Base-by-base conservation (phyloP, 2,797 vertebrate species). In the Sparidentex hasta region DNA sequence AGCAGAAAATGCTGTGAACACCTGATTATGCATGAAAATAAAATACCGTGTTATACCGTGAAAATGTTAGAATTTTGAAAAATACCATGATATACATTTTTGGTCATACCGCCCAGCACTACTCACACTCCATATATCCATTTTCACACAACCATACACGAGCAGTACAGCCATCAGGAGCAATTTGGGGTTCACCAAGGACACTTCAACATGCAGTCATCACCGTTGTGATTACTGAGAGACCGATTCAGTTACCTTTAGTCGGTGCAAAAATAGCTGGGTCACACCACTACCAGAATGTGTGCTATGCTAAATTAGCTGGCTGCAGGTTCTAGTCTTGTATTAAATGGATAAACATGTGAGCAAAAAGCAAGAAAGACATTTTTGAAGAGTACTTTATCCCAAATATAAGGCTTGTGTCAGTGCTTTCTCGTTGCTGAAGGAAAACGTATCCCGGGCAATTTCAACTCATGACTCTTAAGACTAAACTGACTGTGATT, bases 381-480 rank as follows among this genome's bases (percentile, higher is more conserved):
- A 44, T 33, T 14, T 46, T 51, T n/a, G 46, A 16, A 13, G 33
- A 23, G 25, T 23, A 55, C 25, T 48, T 18, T 29, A 25, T 46
- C 51, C 3, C 16, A 43, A 63, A 52, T 17, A 17, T 11, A 47
- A 71, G 12, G 48, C 41, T 47, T 2, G 7, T 54, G 55, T 62
- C 20, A 51, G 23, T 5, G 16, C 12, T 65, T 47, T 48, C 17
- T 65, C 50, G 48, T 52, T 23, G 17, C 46, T 25, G 44, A 54
- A 52, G 61, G 62, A 67, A 52, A 71, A 38, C 8, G 23, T 11
- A n/a, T 25, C 52, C 5, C 80, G 41, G 51, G 47, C 7, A 23
- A 43, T 57, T 76, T 65, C 25, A 78, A 16, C 64, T 65, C 67
- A 33, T 65, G 73, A 72, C 70, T n/a, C 59, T 70, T 74, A 27